Base-by-base conservation (phyloP, 2,888 invertebrate genomes). In the Ochlodes sylvanus region DNA sequence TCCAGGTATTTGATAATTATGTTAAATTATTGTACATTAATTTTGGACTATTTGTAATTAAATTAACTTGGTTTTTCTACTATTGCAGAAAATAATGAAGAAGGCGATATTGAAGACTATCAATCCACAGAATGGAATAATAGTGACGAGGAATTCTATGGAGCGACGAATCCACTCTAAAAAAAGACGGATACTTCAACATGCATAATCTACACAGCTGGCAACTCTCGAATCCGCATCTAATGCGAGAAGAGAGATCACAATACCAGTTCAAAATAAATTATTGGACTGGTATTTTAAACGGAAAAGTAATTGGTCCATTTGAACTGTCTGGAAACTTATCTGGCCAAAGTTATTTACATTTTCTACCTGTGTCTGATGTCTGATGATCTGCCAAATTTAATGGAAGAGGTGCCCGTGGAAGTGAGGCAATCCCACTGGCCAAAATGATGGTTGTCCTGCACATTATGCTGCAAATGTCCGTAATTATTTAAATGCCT, bases 181-280 rank as follows among this genome's bases (percentile, higher is more conserved):
- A 75, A 68, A 69, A 69, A 55, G 67, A 66, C 44, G 75, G 74
- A 47, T 69, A 73, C 10, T 72, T 75, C 21, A 77, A 75, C 19
- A 72, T 77, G n/a, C 75, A 77, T 41, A 75, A 77, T 69, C 66
- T 73, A n/a, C 76, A 76, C 60, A 71, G 69, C 55, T 76, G 73
- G 75, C 72, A 72, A 38, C 41, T 63, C 68, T 38, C 66, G 66
- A 71, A 73, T 7, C 73, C 73, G 9, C 71, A 73, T 34, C 55
- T 72, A 50, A 71, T 73, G 69, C 44, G 72, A 61, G 50, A 74
- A 72, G 68, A 73, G 54, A 69, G 50, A 60, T 78, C 74, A 32
- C 73, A 77, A 65, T 70, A 74, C 55, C 74, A 70, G 52, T 77
- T 76, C 34, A 73, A 75, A 56, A 50, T 75, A 9, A 76, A 76